A percentile compares a stretch with the other conserved stretches of the same genome.
These are phyloP conservation scores for Nansenia antarctica DNA, from an alignment of 2,113 vertebrate species.

Conservation along the genomic window DNA sequence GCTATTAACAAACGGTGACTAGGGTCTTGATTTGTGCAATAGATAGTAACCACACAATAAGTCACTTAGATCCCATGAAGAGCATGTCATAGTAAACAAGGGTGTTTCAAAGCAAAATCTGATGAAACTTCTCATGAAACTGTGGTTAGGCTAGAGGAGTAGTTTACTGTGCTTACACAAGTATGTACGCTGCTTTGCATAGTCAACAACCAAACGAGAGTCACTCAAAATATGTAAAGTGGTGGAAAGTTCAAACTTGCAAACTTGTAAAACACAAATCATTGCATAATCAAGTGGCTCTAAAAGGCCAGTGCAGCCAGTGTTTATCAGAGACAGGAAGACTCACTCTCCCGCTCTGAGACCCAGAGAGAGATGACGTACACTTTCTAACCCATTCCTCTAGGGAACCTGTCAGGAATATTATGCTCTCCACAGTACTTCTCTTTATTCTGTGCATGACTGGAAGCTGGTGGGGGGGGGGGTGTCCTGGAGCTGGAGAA, in stretches of 20 bases:
- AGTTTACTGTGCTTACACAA: not conserved
- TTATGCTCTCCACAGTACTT: not conserved
- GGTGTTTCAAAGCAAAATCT: constrained; percentile 22
- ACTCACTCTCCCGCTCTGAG: constrained; percentile 6
- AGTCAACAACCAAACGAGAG: constrained; percentile 1
- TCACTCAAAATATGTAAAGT: not conserved
- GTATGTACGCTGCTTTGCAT: not conserved
- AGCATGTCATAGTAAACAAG: constrained; percentile 23
- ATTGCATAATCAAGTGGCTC: not conserved
- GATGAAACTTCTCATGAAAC: constrained; percentile 1
- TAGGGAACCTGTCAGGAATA: not conserved
- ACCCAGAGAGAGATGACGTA: not conserved
- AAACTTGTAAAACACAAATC: not conserved
- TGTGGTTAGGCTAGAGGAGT: constrained; percentile 8
- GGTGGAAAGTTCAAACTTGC: not conserved
- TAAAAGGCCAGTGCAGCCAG: not conserved
- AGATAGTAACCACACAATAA: constrained; percentile 8
- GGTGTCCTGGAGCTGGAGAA: too few relatives aligned
- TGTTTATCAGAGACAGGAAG: not conserved
- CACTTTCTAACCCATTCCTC: not conserved
- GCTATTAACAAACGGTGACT: too few relatives aligned
- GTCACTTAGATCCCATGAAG: not conserved
- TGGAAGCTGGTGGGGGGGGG: not conserved
- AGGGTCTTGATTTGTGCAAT: too few relatives aligned
- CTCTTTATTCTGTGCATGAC: not conserved